Base-by-base conservation (phyloP, 2,797 vertebrate genomes). In the Kryptopterus vitreolus region DNA sequence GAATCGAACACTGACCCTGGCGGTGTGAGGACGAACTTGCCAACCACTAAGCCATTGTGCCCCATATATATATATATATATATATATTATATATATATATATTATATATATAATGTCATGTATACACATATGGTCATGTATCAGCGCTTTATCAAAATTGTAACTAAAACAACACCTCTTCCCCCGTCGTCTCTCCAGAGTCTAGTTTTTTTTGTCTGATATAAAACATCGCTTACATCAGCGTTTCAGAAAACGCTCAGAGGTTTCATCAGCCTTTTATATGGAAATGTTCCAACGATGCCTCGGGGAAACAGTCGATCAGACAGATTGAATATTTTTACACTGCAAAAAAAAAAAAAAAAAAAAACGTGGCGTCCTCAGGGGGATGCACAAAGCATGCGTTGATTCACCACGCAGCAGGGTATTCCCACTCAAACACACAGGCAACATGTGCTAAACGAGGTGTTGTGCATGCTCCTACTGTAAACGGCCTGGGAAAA, bases 221-320 rank as follows among this genome's bases (percentile, higher is more conserved):
- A 65, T 55, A 53, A 77, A 35, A 48, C 52, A 68, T 43, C 3
- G 35, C 63, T 57, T 55, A 58, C 24, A 78, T 69, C 63, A 78
- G 76, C 24, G 8, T 78, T 78, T 69, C 52, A 69, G 63, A 18
- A 58, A 78, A 43, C 13, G 24, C 76, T 69, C 33, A 26, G 52
- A 22, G 65, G 65, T 66, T 78, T 78, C 73, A 76, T 76, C 73
- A 76, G 73, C 73, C 57, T 61, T 76, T 76, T 76, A 76, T 76
- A 76, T 76, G 73, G 73, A 61, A 76, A 76, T 61, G 57, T 48
- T 59, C 57, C 73, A 76, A 3, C 57, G 1, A 61, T 48, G 73
- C 57, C 58, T 76, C 38, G 1, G 38, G 24, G 73, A 61, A 76
- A 76, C 38, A 76, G 73, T 75, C 35, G 35, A 75, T 76, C 73